Evolutionary conservation across 2,113 vertebrate genomes (phyloP).

Genomic region (Edolisoma coerulescens): DNA sequence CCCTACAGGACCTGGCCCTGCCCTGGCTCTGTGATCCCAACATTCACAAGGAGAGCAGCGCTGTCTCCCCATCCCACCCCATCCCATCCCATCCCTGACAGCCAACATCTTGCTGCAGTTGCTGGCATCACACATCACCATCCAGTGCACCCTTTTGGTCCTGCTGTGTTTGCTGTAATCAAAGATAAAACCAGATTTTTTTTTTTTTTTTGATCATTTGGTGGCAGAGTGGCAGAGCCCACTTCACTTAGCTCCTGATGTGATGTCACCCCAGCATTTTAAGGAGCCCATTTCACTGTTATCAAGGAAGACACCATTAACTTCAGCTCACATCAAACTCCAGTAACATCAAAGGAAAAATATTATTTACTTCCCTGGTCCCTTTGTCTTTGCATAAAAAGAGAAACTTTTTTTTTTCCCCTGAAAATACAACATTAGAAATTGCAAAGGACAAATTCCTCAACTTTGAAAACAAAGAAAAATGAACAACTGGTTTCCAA

Average conservation of each 20-base stretch:
- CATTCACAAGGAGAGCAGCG: fast-evolving
- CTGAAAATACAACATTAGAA: background rate
- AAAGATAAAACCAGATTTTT: background rate
- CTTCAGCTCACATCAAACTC: background rate
- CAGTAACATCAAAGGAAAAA: background rate
- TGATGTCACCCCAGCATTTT: background rate
- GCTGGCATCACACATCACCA: background rate
- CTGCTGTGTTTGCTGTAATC: background rate
- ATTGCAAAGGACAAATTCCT: background rate
- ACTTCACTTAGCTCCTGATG: background rate
- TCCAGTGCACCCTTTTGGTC: background rate
- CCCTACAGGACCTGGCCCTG: background rate
- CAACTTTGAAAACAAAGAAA: background rate
- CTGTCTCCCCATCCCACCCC: background rate
- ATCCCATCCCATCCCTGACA: background rate
- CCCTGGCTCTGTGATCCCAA: background rate
- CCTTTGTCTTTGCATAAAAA: background rate
- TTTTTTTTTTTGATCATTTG: background rate
- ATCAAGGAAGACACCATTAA: background rate
- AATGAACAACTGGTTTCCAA: background rate
- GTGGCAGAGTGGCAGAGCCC: background rate
- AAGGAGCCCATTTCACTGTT: background rate
- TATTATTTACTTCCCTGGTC: background rate
- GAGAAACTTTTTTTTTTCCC: background rate
- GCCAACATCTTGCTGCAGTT: background rate